A percentile compares a stretch with the other conserved stretches of the same genome.
phyloP scores from a whole-genome alignment of 2,797 vertebrate species.

The Anguilla obscura region DNA sequence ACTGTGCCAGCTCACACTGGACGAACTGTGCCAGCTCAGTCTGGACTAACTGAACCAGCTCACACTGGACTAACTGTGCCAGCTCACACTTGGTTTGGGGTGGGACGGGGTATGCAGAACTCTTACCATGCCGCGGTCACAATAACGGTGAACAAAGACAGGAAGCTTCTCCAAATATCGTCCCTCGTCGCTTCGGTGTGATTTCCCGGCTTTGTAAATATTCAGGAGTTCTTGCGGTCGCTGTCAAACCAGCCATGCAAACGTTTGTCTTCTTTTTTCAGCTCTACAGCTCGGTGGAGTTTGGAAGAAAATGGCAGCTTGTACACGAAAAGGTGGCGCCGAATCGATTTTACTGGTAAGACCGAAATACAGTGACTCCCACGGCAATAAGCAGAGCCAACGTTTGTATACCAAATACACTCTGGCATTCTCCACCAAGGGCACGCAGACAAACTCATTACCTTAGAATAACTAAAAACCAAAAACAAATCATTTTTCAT shows the following conservation, averaged over 20 bases:
- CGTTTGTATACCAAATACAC: background rate
- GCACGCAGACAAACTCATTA: background rate
- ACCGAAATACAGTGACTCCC: constrained; percentile 36
- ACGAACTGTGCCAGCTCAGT: too few relatives aligned
- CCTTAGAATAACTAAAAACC: background rate
- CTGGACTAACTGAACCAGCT: too few relatives aligned
- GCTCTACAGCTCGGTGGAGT: constrained; percentile 93
- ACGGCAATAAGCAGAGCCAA: background rate
- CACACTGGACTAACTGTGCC: background rate
- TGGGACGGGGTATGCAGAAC: background rate
- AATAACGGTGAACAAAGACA: background rate
- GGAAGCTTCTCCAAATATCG: background rate
- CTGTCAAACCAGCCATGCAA: background rate
- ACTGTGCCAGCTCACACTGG: too few relatives aligned
- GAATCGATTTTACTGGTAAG: constrained; percentile 96
- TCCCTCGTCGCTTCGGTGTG: background rate
- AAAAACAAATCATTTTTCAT: background rate
- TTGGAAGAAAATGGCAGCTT: constrained; percentile 89
- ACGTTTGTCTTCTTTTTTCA: constrained; percentile 56
- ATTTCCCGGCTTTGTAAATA: background rate
- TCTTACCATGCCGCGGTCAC: background rate
- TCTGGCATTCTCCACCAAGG: background rate
- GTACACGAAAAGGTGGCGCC: constrained; percentile 85
- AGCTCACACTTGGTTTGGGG: background rate
- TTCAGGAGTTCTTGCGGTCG: background rate